These are phyloP conservation scores for Tursiops truncatus DNA, from an alignment of 2,113 vertebrate genomes.

Conservation along the genomic window DNA sequence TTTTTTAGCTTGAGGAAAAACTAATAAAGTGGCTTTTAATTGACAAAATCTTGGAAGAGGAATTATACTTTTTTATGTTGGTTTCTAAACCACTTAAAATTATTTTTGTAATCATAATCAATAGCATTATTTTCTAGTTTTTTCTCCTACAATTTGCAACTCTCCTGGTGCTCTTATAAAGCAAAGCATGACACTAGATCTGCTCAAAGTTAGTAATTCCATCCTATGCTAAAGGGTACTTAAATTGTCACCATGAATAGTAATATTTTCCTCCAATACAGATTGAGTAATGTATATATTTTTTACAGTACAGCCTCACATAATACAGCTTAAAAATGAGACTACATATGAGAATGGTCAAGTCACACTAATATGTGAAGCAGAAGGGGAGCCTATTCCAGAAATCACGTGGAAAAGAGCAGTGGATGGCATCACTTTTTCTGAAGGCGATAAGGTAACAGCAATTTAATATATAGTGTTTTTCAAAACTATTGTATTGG, in stretches of 20 bases:
- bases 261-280: not conserved
- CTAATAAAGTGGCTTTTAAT: not conserved
- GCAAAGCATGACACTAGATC: not conserved
- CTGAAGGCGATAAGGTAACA: constrained; percentile 94
- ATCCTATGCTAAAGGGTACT: not conserved
- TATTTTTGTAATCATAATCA: not conserved
- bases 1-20: not conserved
- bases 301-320: constrained; percentile 97
- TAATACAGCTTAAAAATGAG: constrained; percentile 96
- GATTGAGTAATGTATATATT: constrained; percentile 81
- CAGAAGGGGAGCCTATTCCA: constrained; percentile 96
- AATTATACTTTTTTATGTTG: not conserved
- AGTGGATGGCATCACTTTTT: constrained; percentile 90
- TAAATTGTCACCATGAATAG: accelerated
- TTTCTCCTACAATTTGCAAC: not conserved
- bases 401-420: constrained; percentile 97
- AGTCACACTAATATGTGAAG: constrained; percentile 93
- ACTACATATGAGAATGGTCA: constrained; percentile 94
- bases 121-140: not conserved
- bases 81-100: not conserved
- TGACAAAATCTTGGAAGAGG: not conserved
- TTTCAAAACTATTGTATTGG: not conserved
- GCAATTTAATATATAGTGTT: not conserved
- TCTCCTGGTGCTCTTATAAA: not conserved
- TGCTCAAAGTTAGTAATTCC: not conserved